Conservation (phyloP, 2,113 vertebrate genomes). For the Seriola aureovittata region DNA sequence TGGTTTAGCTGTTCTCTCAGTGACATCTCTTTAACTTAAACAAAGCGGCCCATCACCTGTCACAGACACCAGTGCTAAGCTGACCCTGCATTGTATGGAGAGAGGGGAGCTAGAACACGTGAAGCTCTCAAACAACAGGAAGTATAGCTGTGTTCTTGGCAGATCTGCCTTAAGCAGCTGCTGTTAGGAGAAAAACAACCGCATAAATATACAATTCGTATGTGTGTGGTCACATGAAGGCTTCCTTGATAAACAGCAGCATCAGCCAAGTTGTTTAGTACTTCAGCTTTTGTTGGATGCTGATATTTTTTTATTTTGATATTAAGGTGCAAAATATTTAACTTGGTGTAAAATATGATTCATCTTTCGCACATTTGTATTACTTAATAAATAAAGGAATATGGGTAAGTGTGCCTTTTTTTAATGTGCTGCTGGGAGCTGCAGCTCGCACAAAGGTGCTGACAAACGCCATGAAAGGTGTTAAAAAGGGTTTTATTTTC, state of each 20-base stretch:
- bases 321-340: not conserved
- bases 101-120: constrained; percentile 46
- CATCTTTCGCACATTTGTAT: not conserved
- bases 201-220: constrained; percentile 1
- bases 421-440: constrained; percentile 13
- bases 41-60: constrained; percentile 68
- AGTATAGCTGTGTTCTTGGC: constrained; percentile 76
- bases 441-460: constrained; percentile 41
- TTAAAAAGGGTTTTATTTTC: constrained; percentile 49
- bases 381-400: constrained; percentile 17
- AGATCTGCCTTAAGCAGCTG: constrained; percentile 82
- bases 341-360: constrained; percentile 18
- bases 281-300: constrained; percentile 4
- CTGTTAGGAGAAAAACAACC: constrained; percentile 39
- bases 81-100: constrained; percentile 46
- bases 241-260: constrained; percentile 21
- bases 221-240: constrained; percentile 13
- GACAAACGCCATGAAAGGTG: constrained; percentile 45
- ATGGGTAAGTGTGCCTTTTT: not conserved
- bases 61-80: constrained; percentile 68
- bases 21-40: constrained; percentile 18
- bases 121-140: constrained; percentile 66
- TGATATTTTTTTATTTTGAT: constrained; percentile 4
- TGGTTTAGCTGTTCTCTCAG: not conserved
- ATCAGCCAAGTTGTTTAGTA: constrained; percentile 16